Evolutionary conservation across 2,797 vertebrate species (phyloP).

Genomic region (Ataeniobius toweri): DNA sequence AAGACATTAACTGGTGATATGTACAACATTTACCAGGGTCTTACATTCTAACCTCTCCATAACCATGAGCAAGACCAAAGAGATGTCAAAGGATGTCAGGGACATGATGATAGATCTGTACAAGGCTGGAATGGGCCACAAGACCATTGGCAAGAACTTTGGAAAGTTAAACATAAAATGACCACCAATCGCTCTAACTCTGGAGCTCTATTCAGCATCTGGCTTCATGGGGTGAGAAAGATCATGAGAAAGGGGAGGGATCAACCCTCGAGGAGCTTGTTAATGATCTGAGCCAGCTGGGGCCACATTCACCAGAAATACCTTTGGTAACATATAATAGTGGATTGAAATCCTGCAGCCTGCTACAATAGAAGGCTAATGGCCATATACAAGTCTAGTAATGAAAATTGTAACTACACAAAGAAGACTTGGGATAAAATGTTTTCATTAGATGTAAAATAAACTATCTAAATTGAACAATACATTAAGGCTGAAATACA

Average conservation of each 20-base stretch:
- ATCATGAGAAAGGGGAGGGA: conserved; percentile 6
- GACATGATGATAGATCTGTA: neutral
- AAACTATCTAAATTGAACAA: neutral
- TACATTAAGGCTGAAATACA: neutral
- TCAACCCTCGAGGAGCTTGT: neutral
- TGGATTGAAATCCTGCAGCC: neutral
- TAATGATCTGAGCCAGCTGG: conserved; percentile 2
- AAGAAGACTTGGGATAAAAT: neutral
- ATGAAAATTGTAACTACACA: neutral
- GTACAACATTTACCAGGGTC: neutral
- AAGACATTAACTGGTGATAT: neutral
- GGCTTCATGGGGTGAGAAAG: conserved; percentile 3
- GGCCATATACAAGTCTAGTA: neutral
- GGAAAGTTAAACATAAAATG: conserved; percentile 1
- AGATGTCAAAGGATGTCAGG: neutral
- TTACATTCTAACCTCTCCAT: neutral
- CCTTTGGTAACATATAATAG: neutral
- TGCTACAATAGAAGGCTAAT: neutral
- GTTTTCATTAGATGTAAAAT: neutral
- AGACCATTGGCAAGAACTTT: neutral
- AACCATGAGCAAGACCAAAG: neutral
- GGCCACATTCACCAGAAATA: neutral
- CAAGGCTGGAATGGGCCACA: neutral
- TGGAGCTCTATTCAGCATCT: neutral
- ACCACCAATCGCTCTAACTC: neutral